Evolutionary conservation across 2,797 vertebrate genomes (phyloP).

Genomic region (Coccyzus lansbergi): DNA sequence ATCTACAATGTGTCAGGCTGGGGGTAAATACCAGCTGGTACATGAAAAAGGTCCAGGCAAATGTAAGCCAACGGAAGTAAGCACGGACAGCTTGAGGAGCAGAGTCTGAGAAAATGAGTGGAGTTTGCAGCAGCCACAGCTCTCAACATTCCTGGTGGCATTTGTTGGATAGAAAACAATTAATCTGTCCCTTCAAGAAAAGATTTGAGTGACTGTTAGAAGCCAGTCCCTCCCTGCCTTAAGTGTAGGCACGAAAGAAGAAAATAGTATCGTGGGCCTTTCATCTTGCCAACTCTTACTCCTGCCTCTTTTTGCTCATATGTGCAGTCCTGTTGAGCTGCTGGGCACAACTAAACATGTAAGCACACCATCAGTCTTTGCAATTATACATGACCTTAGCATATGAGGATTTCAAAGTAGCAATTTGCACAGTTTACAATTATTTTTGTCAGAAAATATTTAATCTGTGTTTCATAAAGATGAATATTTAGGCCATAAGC

Average conservation of each 20-base stretch:
- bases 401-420: background rate
- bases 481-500: background rate
- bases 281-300: background rate
- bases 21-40: conserved; percentile 64
- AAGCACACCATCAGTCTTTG: background rate
- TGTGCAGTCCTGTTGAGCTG: background rate
- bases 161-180: background rate
- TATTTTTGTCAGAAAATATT: background rate
- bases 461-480: background rate
- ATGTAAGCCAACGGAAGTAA: conserved; percentile 8
- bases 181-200: background rate
- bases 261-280: background rate
- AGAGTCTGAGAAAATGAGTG: conserved; percentile 8
- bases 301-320: background rate
- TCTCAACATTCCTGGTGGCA: background rate
- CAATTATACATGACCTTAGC: background rate
- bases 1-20: conserved; percentile 24
- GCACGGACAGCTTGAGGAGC: conserved; percentile 48
- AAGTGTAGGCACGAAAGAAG: background rate
- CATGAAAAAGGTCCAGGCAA: conserved; percentile 43
- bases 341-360: background rate
- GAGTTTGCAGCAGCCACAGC: background rate
- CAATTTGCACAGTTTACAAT: background rate
- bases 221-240: background rate
- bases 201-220: background rate